Base-by-base conservation (phyloP, 92 coral and sea anemone species). In the Zoanthus solanderi region DNA sequence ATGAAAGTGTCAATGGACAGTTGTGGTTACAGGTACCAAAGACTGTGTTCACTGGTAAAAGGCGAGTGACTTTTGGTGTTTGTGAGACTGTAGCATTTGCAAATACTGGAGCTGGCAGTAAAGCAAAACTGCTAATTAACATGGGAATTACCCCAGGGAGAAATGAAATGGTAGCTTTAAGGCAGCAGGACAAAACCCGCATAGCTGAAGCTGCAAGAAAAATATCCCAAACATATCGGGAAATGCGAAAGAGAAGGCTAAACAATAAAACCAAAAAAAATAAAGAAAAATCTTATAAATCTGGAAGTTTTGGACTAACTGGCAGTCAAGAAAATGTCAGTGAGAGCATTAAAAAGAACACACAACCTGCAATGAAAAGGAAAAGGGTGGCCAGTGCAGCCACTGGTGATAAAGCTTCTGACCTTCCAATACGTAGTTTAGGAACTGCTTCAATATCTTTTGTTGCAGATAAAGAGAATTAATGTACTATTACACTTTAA, bases 21-120 rank as follows among this genome's bases (percentile, higher is more conserved):
- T 78, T 93, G 30, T 93, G 92, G 96, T 47, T 67, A 28, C 75
- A 72, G 37, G 88, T 93, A 48, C 83, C 92, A n/a, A 85, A 93
- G 78, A 88, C 83, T n/a, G 78, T 79, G 34, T 93, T 90, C 66
- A 87, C 92, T 78, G 92, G 96, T 12, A 85, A 86, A 30, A 60
- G 95, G 74, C 66, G 78, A 34, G 93, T 87, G 3, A 28, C 84
- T 17, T 60, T 90, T 83, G 91, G 91, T 10, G 89, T 76, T 13
- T 90, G 92, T 75, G 93, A 88, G 50, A 90, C 93, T 54, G 75
- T 90, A 48, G 14, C 89, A 42, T 89, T 90, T 7, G 90, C 79
- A 72, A 92, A 92, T 61, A 90, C 93, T 63, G 93, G 93, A 77
- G 87, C 93, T 54, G 95, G 85, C 16, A 90, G 93, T 76, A 93